phyloP scores from a whole-genome alignment of 2,888 invertebrate species.

The Pocota personata region DNA sequence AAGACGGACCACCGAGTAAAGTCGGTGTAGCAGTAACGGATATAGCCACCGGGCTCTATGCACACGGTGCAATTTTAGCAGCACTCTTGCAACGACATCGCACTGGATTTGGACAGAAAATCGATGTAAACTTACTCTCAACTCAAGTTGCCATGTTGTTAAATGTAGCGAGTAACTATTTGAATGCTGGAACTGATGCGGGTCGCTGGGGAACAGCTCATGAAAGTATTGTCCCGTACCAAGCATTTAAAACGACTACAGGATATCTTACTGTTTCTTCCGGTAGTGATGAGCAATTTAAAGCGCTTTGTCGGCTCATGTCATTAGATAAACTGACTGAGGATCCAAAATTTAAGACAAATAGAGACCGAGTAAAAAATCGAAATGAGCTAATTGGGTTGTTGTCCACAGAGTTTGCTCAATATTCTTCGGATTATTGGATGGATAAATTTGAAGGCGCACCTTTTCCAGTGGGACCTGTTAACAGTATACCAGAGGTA shows the following conservation, averaged over 20 bases:
- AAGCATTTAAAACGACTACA: constrained; percentile 92
- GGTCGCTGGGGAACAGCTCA: constrained; percentile 96
- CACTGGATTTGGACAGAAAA: constrained; percentile 94
- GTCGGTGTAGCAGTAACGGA: constrained; percentile 97
- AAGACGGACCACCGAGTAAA: constrained; percentile 93
- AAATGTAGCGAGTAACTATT: constrained; percentile 94
- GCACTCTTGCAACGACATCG: constrained; percentile 90
- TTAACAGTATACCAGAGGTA: constrained; percentile 93
- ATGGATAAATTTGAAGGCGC: constrained; percentile 87
- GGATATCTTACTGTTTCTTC: constrained; percentile 94
- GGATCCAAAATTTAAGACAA: constrained; percentile 88
- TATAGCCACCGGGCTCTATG: constrained; percentile 96
- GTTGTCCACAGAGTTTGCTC: constrained; percentile 85
- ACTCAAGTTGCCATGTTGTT: constrained; percentile 95
- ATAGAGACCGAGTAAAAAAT: constrained; percentile 90
- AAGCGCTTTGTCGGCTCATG: constrained; percentile 87
- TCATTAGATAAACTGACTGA: constrained; percentile 85
- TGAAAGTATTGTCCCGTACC: constrained; percentile 96
- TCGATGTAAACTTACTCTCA: constrained; percentile 96
- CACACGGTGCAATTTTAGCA: constrained; percentile 96
- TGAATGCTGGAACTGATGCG: constrained; percentile 92
- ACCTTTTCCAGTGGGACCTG: constrained; percentile 94
- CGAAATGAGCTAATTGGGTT: constrained; percentile 87
- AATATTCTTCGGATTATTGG: constrained; percentile 91
- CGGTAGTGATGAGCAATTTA: constrained; percentile 93